These are phyloP conservation scores for Setipinna tenuifilis DNA, from an alignment of 2,797 vertebrate species.

Conservation along the genomic window DNA sequence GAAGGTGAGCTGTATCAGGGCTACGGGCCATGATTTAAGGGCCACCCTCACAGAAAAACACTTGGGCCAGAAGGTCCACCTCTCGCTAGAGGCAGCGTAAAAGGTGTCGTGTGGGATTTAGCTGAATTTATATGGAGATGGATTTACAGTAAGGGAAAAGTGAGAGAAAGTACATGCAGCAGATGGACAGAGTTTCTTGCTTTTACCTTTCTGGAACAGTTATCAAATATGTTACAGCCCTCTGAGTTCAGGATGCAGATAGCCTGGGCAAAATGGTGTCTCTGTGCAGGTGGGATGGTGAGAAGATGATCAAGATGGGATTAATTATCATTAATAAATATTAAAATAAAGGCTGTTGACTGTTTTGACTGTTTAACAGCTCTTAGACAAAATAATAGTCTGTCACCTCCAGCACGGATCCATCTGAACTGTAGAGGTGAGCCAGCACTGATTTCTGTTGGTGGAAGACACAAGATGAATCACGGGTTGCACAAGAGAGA, in stretches of 20 bases:
- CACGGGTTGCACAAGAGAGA: background rate
- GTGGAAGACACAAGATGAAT: conserved; percentile 7
- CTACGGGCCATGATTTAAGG: no score
- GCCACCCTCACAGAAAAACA: no score
- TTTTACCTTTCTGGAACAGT: conserved; percentile 68
- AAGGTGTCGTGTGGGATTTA: no score
- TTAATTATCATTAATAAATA: no score
- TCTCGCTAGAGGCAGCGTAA: no score
- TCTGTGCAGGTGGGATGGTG: conserved; percentile 59
- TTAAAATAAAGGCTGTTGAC: no score
- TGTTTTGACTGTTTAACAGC: no score
- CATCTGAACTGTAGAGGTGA: conserved; percentile 81
- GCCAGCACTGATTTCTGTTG: conserved; percentile 83
- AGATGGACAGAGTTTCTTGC: background rate
- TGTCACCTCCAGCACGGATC: conserved; percentile 83
- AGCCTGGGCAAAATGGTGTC: conserved; percentile 84
- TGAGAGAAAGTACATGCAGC: background rate
- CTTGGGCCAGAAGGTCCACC: no score
- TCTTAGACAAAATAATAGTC: conserved; percentile 4
- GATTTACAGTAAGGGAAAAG: background rate
- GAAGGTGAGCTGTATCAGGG: no score
- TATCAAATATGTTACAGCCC: conserved; percentile 84
- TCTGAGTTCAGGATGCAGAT: conserved; percentile 85
- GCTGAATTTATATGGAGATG: background rate
- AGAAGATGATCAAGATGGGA: background rate